These are phyloP conservation scores for Mastomys coucha DNA, from an alignment of 2,113 vertebrate species.

Conservation along the genomic window DNA sequence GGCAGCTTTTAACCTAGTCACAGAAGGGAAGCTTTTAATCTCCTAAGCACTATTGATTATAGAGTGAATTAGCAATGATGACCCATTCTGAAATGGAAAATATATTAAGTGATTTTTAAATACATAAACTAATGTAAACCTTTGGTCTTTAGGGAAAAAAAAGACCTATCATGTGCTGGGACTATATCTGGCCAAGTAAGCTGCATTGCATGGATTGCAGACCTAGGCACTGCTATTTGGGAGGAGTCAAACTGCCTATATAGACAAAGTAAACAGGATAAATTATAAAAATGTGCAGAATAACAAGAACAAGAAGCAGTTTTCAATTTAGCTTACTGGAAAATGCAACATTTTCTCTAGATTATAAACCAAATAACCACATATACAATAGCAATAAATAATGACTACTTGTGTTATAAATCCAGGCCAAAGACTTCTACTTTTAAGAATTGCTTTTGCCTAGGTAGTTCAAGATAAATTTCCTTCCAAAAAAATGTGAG, in stretches of 20 bases:
- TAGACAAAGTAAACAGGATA: not conserved
- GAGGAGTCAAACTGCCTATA: not conserved
- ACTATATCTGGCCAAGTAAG: not conserved
- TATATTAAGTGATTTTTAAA: slow-evolving; percentile 33
- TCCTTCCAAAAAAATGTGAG: slow-evolving; percentile 53
- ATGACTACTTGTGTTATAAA: slow-evolving; percentile 26
- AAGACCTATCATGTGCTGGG: not conserved
- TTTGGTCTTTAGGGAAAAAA: not conserved
- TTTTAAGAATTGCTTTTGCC: slow-evolving; percentile 55
- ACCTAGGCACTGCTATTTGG: not conserved
- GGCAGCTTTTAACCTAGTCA: slow-evolving; percentile 56
- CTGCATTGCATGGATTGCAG: not conserved
- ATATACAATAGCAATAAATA: not conserved
- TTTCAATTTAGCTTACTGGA: slow-evolving; percentile 37
- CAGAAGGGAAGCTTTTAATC: not conserved
- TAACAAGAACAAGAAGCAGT: slow-evolving; percentile 56
- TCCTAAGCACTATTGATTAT: slow-evolving; percentile 7
- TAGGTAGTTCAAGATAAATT: slow-evolving; percentile 25
- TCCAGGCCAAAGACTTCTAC: slow-evolving; percentile 66
- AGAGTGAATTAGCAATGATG: slow-evolving; percentile 28
- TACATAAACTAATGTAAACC: not conserved
- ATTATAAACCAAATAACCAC: slow-evolving; percentile 56
- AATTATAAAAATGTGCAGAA: slow-evolving; percentile 18
- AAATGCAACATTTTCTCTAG: slow-evolving; percentile 54
- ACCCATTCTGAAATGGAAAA: slow-evolving; percentile 33